phyloP scores from a whole-genome alignment of 2,888 invertebrate species.

The Xanthostigma xanthostigma region DNA sequence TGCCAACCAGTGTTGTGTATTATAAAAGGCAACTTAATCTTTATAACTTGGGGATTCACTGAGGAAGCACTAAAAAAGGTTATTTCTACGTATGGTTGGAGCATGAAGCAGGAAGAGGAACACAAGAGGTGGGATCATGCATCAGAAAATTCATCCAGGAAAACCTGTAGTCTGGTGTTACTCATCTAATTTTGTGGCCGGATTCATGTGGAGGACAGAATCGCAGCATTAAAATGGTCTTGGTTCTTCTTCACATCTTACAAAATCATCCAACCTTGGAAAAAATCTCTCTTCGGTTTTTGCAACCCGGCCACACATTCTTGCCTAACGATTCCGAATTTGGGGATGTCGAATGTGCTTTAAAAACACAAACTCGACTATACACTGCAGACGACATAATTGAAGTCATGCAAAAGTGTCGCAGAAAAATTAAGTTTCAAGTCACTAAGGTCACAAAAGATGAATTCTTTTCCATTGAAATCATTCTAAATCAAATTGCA shows the following conservation, averaged over 20 bases:
- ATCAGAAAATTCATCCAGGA: too few species aligned
- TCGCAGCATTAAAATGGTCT: constrained; percentile 13
- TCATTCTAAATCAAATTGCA: constrained; percentile 9
- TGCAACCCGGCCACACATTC: constrained; percentile 15
- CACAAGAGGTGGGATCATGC: too few species aligned
- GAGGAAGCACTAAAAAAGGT: too few species aligned
- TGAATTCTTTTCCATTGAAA: constrained; percentile 9
- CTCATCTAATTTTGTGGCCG: constrained; percentile 13
- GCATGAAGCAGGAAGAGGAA: too few species aligned
- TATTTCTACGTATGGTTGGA: too few species aligned
- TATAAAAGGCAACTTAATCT: too few species aligned
- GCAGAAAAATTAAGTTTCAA: constrained; percentile 12
- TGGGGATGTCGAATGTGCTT: constrained; percentile 14
- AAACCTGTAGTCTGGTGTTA: constrained; percentile 8
- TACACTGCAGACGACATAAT: constrained; percentile 13
- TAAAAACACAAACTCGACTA: constrained; percentile 12
- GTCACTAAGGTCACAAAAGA: constrained; percentile 9
- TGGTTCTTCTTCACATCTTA: constrained; percentile 11
- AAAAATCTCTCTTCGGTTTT: constrained; percentile 11
- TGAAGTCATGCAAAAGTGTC: constrained; percentile 13
- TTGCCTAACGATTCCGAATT: constrained; percentile 15
- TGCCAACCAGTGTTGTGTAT: too few species aligned
- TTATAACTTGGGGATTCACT: too few species aligned
- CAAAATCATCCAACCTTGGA: constrained; percentile 9
- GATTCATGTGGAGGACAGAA: constrained; percentile 17